Percentiles rank a stretch among this genome's conserved stretches.
Evolutionary conservation across 1,140 invertebrate species (phyloP).

Genomic region (Latrodectus geometricus): DNA sequence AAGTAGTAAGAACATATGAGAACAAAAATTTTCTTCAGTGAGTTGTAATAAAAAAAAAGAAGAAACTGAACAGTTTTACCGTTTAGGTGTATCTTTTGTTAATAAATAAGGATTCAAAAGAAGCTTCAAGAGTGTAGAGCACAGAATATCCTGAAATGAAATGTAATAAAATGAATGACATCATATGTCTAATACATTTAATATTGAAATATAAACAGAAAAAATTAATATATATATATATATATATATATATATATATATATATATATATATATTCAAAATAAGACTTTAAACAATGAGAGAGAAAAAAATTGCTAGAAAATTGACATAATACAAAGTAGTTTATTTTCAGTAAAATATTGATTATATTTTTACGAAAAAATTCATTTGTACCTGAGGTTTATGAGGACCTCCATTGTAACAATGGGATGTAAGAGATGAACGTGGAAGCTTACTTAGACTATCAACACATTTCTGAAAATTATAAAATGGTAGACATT

Average conservation of each 20-base stretch:
- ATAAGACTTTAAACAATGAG: no score
- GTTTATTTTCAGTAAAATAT: no score
- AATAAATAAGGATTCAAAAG: constrained; percentile 38
- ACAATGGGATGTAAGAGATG: constrained; percentile 10
- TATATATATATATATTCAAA: no score
- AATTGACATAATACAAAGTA: no score
- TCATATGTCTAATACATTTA: background rate
- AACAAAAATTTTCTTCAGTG: background rate
- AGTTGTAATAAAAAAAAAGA: background rate
- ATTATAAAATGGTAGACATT: no score
- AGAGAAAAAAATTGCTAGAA: no score
- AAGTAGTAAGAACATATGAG: background rate
- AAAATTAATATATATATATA: no score
- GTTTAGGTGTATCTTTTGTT: constrained; percentile 22
- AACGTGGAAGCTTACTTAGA: constrained; percentile 25
- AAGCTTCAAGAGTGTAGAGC: constrained; percentile 27
- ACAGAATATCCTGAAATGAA: constrained; percentile 30
- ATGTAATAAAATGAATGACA: background rate
- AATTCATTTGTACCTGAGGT: constrained; percentile 18
- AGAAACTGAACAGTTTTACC: background rate
- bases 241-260: no score
- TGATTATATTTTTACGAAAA: no score
- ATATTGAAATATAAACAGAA: no score
- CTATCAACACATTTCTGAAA: constrained; percentile 51
- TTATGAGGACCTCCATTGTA: constrained; percentile 14